Percentiles rank a stretch among this genome's conserved stretches.
Conservation (phyloP, 35 echinoderm and acorn worm genomes). For the Strongylocentrotus purpuratus region DNA sequence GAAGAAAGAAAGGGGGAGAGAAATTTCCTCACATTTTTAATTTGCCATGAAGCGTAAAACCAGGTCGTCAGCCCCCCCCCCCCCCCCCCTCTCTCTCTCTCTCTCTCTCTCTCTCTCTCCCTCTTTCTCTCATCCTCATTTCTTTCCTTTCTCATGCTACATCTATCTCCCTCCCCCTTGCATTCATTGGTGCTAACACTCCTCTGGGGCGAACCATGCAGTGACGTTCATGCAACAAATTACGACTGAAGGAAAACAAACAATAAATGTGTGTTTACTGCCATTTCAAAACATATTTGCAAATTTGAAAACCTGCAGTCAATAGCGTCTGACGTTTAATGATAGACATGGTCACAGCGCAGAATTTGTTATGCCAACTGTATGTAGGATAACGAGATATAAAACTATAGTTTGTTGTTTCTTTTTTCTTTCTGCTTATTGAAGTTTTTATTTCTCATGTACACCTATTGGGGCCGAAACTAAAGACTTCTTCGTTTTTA, state of each 20-base stretch:
- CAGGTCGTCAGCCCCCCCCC: too few relatives aligned
- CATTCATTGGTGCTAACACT: background rate
- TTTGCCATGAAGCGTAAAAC: too few relatives aligned
- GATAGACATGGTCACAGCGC: background rate
- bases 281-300: constrained; percentile 10
- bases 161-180: background rate
- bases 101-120: background rate
- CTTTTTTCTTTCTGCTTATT: too few relatives aligned
- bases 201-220: background rate
- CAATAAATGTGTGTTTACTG: background rate
- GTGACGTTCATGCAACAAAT: constrained; percentile 30
- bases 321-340: background rate
- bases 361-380: background rate
- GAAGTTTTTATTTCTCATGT: too few relatives aligned
- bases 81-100: background rate
- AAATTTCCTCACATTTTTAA: too few relatives aligned
- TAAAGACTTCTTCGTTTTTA: too few relatives aligned
- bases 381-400: background rate
- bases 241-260: constrained; percentile 13
- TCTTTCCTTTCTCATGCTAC: background rate
- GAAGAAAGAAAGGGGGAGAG: too few relatives aligned
- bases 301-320: constrained; percentile 17
- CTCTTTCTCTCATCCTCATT: background rate
- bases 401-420: too few relatives aligned
- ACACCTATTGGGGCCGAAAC: too few relatives aligned